Conservation (phyloP, 2,113 vertebrate genomes). For the Saguinus imperator region DNA sequence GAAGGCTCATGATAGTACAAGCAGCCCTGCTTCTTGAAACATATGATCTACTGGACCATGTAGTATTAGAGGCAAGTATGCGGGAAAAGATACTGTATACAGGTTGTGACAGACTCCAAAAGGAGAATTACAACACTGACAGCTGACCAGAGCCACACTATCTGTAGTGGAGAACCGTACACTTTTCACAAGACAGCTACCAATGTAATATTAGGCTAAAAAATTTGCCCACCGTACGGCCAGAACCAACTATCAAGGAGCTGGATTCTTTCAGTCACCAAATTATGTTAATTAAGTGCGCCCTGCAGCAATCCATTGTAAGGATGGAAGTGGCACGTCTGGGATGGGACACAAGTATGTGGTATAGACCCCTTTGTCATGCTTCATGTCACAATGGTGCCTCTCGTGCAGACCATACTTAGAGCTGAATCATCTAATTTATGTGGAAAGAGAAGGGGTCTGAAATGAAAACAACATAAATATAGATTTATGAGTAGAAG, state of each 20-base stretch:
- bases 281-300: background rate
- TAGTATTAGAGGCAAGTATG: background rate
- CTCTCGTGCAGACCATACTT: background rate
- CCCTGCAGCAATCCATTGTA: background rate
- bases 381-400: background rate
- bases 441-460: background rate
- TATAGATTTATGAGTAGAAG: background rate
- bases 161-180: background rate
- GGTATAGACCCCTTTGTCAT: background rate
- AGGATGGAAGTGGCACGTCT: background rate
- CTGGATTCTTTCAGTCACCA: background rate
- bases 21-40: background rate
- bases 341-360: background rate
- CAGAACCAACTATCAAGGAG: background rate
- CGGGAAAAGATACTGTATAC: background rate
- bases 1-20: background rate
- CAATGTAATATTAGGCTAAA: background rate
- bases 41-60: background rate
- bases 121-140: background rate
- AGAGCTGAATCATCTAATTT: background rate
- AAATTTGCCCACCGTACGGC: background rate
- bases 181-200: background rate
- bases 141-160: background rate
- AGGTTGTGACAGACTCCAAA: background rate
- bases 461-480: background rate